phyloP scores from a whole-genome alignment of 2,888 invertebrate species.

The Drosophila neotestacea region DNA sequence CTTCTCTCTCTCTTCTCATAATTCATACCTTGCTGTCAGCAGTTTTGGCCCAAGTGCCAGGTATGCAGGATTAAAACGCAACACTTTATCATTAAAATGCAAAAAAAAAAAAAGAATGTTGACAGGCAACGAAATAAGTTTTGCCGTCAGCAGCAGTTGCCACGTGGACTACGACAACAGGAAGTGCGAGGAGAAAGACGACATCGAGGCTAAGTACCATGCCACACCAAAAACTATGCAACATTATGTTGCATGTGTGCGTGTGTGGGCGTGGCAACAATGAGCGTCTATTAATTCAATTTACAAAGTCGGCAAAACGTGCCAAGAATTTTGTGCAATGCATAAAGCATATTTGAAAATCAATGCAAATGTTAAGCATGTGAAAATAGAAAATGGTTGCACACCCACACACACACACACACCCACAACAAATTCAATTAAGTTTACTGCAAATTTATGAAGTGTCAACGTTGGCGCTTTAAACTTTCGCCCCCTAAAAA shows the following conservation, averaged over 20 bases:
- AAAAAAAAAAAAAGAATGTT: constrained; percentile 41
- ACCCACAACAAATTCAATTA: constrained; percentile 33
- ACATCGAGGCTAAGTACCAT: constrained; percentile 23
- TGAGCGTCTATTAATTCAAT: constrained; percentile 45
- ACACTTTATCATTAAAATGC: constrained; percentile 75
- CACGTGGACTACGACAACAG: constrained; percentile 16
- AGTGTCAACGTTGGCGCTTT: constrained; percentile 26
- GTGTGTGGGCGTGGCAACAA: constrained; percentile 6
- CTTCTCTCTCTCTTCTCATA: neutral
- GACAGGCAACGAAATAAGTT: constrained; percentile 72
- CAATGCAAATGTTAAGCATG: constrained; percentile 26
- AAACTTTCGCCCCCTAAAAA: constrained; percentile 6
- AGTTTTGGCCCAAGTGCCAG: constrained; percentile 47
- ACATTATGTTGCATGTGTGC: constrained; percentile 16
- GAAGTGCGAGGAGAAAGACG: constrained; percentile 30
- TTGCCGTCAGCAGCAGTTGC: constrained; percentile 47
- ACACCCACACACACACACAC: constrained; percentile 4
- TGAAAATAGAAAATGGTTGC: constrained; percentile 7
- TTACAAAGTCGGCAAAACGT: constrained; percentile 36
- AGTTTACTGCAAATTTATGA: constrained; percentile 30
- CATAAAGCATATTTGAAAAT: constrained; percentile 39
- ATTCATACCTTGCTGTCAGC: constrained; percentile 50
- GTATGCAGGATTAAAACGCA: constrained; percentile 64
- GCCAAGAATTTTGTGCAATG: constrained; percentile 14
- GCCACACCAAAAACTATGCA: constrained; percentile 29